Evolutionary conservation across 2,113 vertebrate genomes (phyloP), one percentile per base, ranked within the genome.

Genomic region (Megaceryle maxima): DNA sequence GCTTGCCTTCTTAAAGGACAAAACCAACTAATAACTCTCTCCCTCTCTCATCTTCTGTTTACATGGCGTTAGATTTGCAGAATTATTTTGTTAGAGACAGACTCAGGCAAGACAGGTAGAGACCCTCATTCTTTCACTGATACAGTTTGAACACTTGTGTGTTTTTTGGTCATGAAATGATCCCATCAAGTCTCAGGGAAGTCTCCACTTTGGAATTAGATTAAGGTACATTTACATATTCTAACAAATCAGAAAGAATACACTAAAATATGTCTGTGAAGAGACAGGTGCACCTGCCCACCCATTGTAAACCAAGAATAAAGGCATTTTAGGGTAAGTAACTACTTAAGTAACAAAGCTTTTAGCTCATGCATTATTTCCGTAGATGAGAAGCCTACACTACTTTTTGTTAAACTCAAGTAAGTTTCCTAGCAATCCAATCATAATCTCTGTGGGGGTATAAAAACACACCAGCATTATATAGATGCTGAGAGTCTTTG

Each of bases 381-480:
- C 87, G 83, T 33, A 80, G 87, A 76, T 50, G 56, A 80, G 63
- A 62, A 80, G 78, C 67, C 74, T 80, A 48, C 48, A 59, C 88
- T 73, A 85, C 10, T 84, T 41, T 62, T 74, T 88, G 70, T 66
- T 88, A 92, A 85, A 86, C 20, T 83, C 28, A 59, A 89, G 51
- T 90, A 88, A 94, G 63, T 84, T 96, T 95, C 95, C 89, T 97
- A 97, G 86, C 96, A 97, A 97, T 83, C 73, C 48, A 94, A 4
- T 33, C 29, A 18, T 93, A 64, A 39, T 82, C 88, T 75, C 80
- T 92, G 83, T 70, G 46, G 83, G 50, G n/a, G n/a, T 84, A 94
- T 81, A 57, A 83, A 87, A 81, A 82, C 50, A 86, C 72, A 94
- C 31, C 18, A 75, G 57, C 57, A 62, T 75, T 88, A 72, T 33